Evolutionary conservation across 2,113 vertebrate species (phyloP), one percentile per base, ranked within the genome.

Genomic region (Microtus oregoni): DNA sequence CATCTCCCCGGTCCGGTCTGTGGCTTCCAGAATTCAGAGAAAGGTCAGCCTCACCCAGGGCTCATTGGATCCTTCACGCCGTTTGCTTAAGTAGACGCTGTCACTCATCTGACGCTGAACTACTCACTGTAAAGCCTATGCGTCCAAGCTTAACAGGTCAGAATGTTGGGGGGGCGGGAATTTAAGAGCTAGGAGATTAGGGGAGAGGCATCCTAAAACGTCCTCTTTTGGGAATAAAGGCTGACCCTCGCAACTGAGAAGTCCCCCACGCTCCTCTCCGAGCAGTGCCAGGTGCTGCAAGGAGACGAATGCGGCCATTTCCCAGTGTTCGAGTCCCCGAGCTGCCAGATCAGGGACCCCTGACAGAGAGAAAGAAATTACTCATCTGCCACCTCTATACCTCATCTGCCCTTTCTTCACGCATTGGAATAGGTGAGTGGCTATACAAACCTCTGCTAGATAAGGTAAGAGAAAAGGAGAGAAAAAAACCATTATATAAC

Each of bases 281-380:
- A 58, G 72, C 35, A 0, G 30, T 20, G 30, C 88, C 81, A 96
- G 97, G 63, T 3, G 72, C 90, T 15, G 19, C 44, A 1, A 0
- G 1, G 90, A 97, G 96, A 97, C 92, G 44, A 76, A 97, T 38
- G 96, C 94, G 96, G 86, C 77, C 95, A 95, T 95, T 95, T 95
- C 88, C 90, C 44, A 20, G 90, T 75, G 95, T 77, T 93, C 55
- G 35, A 89, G 89, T 79, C 86, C 44, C 92, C 32, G 94, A 92
- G 92, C 90, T 92, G 85, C 44, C 86, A 86, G 92, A 75, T 19
- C 6, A 0, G 35, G 91, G 96, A 95, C 92, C 95, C 88, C 92
- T 68, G 44, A 35, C 38, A 1, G 81, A 94, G 94, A 75, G 81
- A 89, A 90, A 92, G 96, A 83, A 95, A 97, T 97, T 58, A 82